phyloP scores from a whole-genome alignment of 2,797 vertebrate genomes.

The Chaetodon trifasciatus region DNA sequence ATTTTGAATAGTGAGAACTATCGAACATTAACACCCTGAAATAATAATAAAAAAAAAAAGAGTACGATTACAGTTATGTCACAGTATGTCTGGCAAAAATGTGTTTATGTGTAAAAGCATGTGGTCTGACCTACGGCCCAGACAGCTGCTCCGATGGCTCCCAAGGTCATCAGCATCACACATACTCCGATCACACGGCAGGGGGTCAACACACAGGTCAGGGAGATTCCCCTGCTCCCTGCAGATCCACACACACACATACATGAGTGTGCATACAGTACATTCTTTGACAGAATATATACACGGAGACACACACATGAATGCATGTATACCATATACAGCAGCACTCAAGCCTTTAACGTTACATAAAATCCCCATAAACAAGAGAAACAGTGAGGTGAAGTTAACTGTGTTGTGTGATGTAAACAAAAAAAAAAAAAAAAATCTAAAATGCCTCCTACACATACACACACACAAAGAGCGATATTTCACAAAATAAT shows the following conservation, averaged over 20 bases:
- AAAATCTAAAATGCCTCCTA: too few relatives aligned
- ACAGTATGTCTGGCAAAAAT: background rate
- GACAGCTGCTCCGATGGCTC: slow-evolving; percentile 88
- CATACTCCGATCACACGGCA: slow-evolving; percentile 83
- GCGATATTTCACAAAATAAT: background rate
- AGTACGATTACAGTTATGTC: background rate
- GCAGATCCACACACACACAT: slow-evolving; percentile 35
- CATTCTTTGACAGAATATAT: slow-evolving; percentile 7
- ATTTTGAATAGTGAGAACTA: background rate
- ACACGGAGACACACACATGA: slow-evolving; percentile 16
- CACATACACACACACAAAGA: background rate
- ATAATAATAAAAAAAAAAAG: slow-evolving; percentile 5
- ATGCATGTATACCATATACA: slow-evolving; percentile 6
- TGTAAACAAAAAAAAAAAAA: too few relatives aligned
- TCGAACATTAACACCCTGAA: background rate
- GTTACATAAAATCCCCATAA: slow-evolving; percentile 16
- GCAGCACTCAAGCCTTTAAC: background rate
- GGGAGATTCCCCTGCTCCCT: slow-evolving; percentile 80
- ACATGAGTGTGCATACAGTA: background rate
- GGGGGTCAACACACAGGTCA: slow-evolving; percentile 86
- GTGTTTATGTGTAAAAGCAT: slow-evolving; percentile 29
- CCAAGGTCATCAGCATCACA: slow-evolving; percentile 86
- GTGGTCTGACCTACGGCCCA: slow-evolving; percentile 91
- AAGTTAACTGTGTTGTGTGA: background rate
- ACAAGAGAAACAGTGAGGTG: background rate